Percentiles rank a stretch among this genome's conserved stretches.
Conservation (phyloP, 2,888 invertebrate genomes). For the Oasisia sp. region DNA sequence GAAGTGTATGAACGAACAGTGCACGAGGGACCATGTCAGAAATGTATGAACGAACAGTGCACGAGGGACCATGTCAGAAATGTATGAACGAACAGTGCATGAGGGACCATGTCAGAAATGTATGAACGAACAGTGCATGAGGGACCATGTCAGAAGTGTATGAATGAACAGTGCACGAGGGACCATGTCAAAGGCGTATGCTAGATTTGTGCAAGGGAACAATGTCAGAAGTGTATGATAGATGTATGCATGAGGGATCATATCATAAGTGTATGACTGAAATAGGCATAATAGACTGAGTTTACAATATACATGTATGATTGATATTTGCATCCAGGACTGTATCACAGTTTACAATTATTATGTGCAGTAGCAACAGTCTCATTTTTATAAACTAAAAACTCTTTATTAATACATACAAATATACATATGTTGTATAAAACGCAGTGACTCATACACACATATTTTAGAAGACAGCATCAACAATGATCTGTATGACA, state of each 20-base stretch:
- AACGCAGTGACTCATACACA: neutral
- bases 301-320: neutral
- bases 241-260: neutral
- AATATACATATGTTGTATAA: neutral
- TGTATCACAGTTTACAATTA: neutral
- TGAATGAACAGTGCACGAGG: too few relatives aligned
- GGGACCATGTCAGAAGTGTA: too few relatives aligned
- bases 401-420: neutral
- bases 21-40: neutral
- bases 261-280: neutral
- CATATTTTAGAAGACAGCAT: neutral
- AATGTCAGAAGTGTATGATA: neutral
- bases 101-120: neutral
- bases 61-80: neutral
- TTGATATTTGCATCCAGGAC: neutral
- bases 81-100: neutral
- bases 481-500: neutral
- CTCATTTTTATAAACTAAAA: neutral
- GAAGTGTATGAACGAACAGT: neutral
- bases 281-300: neutral
- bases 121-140: neutral
- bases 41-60: neutral
- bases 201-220: neutral
- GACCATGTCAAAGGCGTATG: neutral
- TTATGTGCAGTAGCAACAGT: neutral